A percentile compares a stretch with the other conserved stretches of the same genome.
These are phyloP conservation scores for Procavia capensis DNA, from an alignment of 2,113 vertebrate species.

Conservation along the genomic window DNA sequence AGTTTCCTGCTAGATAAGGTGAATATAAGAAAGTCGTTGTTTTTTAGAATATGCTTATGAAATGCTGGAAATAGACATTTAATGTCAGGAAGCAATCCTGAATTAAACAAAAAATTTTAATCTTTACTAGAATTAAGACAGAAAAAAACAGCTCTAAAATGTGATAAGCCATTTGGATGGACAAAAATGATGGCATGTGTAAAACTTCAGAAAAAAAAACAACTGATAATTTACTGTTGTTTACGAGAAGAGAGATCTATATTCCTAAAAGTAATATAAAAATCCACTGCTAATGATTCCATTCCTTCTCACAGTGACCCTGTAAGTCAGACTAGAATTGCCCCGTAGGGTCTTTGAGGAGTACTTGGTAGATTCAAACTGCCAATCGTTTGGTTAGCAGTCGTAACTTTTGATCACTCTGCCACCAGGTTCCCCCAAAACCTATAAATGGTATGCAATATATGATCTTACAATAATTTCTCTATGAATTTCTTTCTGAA, in stretches of 20 bases:
- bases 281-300: too few species aligned
- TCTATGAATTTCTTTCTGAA: not conserved
- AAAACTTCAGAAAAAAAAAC: too few species aligned
- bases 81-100: not conserved
- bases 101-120: not conserved
- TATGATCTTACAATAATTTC: conserved; percentile 1
- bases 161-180: not conserved
- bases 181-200: not conserved
- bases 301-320: too few species aligned
- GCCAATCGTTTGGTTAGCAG: too few species aligned
- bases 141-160: not conserved
- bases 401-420: too few species aligned
- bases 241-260: not conserved
- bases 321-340: too few species aligned
- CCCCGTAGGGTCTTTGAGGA: too few species aligned
- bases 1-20: conserved; percentile 43
- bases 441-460: not conserved
- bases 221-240: not conserved
- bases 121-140: not conserved
- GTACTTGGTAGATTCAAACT: too few species aligned
- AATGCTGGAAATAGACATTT: not conserved
- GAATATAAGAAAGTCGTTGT: conserved; percentile 57
- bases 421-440: too few species aligned
- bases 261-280: conserved; percentile 1
- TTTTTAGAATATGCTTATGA: conserved; percentile 60